phyloP scores from a whole-genome alignment of 2,797 vertebrate genomes.

The Avahi laniger region DNA sequence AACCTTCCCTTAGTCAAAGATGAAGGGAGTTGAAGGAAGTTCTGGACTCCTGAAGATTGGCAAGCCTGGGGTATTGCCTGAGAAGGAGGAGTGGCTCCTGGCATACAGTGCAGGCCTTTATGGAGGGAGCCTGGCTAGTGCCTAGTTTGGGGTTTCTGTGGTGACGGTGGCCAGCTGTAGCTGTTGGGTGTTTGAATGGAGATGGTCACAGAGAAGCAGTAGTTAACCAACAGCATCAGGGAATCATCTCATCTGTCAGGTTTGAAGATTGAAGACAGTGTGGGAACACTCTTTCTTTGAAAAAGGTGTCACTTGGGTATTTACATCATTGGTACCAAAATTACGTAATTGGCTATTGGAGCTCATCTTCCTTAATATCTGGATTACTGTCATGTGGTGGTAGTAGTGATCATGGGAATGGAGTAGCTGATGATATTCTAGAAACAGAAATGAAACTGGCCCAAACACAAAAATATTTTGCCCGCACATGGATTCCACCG shows the following conservation, averaged over 20 bases:
- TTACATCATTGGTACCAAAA: not conserved
- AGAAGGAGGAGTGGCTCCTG: not conserved
- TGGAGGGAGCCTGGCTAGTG: not conserved
- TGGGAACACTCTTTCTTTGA: not conserved
- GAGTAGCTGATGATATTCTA: not conserved
- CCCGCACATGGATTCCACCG: not conserved
- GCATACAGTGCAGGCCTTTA: not conserved
- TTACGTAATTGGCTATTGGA: not conserved
- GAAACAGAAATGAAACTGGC: slow-evolving; percentile 22
- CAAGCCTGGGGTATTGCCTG: not conserved
- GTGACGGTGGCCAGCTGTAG: not conserved
- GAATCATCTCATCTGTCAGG: not conserved
- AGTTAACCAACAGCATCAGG: not conserved
- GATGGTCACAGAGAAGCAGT: not conserved
- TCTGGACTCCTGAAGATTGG: not conserved
- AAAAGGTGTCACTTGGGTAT: not conserved
- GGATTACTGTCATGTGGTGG: not conserved
- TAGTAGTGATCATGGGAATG: not conserved
- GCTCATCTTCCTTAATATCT: not conserved
- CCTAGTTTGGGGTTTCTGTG: not conserved
- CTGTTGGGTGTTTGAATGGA: not conserved
- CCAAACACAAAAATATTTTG: slow-evolving; percentile 10
- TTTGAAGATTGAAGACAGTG: not conserved
- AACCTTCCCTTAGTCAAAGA: not conserved
- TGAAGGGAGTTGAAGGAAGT: not conserved